These are phyloP conservation scores for Mormyrops boulengeri DNA, from an alignment of 2,797 vertebrate genomes.

Conservation along the genomic window DNA sequence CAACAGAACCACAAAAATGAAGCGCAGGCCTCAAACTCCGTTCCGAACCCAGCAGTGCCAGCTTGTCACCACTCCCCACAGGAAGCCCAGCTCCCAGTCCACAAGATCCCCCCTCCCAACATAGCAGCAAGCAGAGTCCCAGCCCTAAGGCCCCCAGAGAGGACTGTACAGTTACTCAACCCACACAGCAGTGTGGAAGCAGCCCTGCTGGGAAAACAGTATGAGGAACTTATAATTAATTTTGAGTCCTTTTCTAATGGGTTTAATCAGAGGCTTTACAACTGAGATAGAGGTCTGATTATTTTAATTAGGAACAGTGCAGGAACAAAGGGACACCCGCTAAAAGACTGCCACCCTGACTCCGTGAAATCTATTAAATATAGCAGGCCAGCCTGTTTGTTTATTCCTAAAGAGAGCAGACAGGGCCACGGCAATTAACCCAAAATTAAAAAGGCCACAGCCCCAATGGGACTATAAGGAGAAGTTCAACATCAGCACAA, in stretches of 20 bases:
- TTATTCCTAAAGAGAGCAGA: not conserved
- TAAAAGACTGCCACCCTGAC: slow-evolving; percentile 22
- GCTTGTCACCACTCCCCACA: not conserved
- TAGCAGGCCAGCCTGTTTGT: slow-evolving; percentile 1
- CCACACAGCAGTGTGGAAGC: not conserved
- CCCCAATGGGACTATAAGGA: not conserved
- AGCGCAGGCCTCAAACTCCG: not conserved
- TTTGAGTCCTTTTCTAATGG: slow-evolving; percentile 43
- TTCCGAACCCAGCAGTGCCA: not conserved
- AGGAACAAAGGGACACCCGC: slow-evolving; percentile 33
- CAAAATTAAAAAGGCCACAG: slow-evolving; percentile 18
- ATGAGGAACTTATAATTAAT: slow-evolving; percentile 36
- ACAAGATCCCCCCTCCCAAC: not conserved
- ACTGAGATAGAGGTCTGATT: slow-evolving; percentile 35
- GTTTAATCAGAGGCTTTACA: slow-evolving; percentile 46
- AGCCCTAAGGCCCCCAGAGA: not conserved
- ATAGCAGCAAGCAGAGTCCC: not conserved
- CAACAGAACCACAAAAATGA: not conserved
- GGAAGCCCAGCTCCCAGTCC: not conserved
- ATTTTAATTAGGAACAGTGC: slow-evolving; percentile 38
- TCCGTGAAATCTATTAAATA: slow-evolving; percentile 20
- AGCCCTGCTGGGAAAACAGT: slow-evolving; percentile 28
- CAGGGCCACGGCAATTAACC: not conserved
- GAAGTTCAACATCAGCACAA: not conserved
- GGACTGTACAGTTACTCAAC: not conserved